A percentile compares a stretch with the other conserved stretches of the same genome.
phyloP scores from a whole-genome alignment of 1,140 invertebrate genomes.

The Eciton burchellii region DNA sequence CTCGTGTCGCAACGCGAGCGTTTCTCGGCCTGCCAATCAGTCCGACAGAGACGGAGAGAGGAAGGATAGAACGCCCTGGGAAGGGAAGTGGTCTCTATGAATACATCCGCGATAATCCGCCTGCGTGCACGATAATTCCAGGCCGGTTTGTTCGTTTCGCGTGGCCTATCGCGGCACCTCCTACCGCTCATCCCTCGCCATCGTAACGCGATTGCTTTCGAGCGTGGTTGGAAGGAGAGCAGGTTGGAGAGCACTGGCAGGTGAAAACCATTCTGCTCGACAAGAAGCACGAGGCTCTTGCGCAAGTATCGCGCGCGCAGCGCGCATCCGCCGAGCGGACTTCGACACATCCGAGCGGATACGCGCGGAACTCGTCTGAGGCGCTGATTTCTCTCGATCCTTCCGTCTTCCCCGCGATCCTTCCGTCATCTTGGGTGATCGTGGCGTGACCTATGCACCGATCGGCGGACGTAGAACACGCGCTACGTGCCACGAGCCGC shows the following conservation, averaged over 20 bases:
- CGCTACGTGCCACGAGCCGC: not conserved
- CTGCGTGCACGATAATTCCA: slow-evolving; percentile 31
- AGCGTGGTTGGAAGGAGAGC: too few relatives aligned
- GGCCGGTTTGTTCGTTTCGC: slow-evolving; percentile 40
- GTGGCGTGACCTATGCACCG: too few relatives aligned
- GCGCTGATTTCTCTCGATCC: not conserved
- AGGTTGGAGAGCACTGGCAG: not conserved
- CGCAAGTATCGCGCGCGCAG: slow-evolving; percentile 22
- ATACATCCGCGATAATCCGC: slow-evolving; percentile 41
- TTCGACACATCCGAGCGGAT: not conserved
- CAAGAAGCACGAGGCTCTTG: slow-evolving; percentile 50
- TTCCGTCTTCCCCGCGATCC: not conserved
- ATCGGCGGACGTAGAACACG: not conserved
- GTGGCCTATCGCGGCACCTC: slow-evolving; percentile 20
- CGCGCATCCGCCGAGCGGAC: not conserved
- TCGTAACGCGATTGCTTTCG: slow-evolving; percentile 15
- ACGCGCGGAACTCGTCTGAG: not conserved
- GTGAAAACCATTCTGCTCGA: slow-evolving; percentile 60
- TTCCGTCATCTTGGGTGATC: not conserved
- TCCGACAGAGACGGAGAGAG: not conserved
- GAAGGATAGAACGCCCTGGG: not conserved
- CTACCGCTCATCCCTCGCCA: not conserved
- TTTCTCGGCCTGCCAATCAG: slow-evolving; percentile 41
- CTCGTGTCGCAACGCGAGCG: slow-evolving; percentile 42
- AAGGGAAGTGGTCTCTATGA: slow-evolving; percentile 17